Percentiles rank a stretch among this genome's conserved stretches.
These are phyloP conservation scores for Aleiodes sp. DNA, from an alignment of 1,140 invertebrate genomes.

Conservation along the genomic window DNA sequence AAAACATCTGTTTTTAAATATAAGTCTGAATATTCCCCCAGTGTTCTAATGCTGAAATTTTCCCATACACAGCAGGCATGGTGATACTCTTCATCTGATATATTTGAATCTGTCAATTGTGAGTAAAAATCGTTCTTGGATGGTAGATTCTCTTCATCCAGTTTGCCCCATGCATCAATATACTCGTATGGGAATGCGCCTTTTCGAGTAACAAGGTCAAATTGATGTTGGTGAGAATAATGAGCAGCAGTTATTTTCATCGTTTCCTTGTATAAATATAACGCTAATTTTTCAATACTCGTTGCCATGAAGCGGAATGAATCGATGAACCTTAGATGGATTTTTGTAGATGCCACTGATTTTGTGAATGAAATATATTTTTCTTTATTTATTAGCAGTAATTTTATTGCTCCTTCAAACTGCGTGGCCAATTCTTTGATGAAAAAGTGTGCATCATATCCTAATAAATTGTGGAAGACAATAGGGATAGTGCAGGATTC, in stretches of 20 bases:
- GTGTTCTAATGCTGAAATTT: neutral
- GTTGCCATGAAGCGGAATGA: slow-evolving; percentile 43
- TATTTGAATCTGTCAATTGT: neutral
- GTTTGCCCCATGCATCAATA: no score
- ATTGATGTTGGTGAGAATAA: slow-evolving; percentile 16
- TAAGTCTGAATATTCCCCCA: no score
- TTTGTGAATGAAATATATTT: no score
- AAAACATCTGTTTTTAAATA: no score
- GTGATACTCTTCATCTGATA: neutral
- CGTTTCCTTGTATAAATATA: slow-evolving; percentile 32
- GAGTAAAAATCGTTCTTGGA: neutral
- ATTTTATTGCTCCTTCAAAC: slow-evolving; percentile 20
- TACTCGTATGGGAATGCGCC: no score
- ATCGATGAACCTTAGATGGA: slow-evolving; percentile 44
- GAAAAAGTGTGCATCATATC: no score
- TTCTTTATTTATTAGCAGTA: slow-evolving; percentile 38
- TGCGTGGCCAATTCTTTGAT: no score
- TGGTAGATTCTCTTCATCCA: no score
- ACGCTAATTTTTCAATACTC: no score
- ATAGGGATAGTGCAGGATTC: slow-evolving; percentile 28
- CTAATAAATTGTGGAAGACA: slow-evolving; percentile 34
- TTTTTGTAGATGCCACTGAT: no score
- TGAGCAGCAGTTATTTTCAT: slow-evolving; percentile 29
- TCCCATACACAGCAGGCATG: neutral
- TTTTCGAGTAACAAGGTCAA: no score